A percentile compares a stretch with the other conserved stretches of the same genome.
These are phyloP conservation scores for Bombus turneri DNA, from an alignment of 1,140 invertebrate species.

Conservation along the genomic window DNA sequence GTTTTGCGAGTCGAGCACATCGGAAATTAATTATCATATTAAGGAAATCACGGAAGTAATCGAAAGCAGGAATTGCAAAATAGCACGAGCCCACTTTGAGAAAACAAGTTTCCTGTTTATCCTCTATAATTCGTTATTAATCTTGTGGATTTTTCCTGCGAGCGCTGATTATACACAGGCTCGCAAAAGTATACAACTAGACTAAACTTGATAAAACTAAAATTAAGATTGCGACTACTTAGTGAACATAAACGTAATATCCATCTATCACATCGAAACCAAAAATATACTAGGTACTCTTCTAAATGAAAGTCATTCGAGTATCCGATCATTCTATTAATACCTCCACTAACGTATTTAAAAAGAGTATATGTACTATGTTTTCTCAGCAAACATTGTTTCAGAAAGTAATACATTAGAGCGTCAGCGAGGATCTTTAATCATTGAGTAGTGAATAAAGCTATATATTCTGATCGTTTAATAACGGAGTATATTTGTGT, in stretches of 20 bases:
- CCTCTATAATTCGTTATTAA: too few species aligned
- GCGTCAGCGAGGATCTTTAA: slow-evolving; percentile 40
- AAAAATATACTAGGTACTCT: not conserved
- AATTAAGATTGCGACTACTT: too few species aligned
- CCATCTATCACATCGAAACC: too few species aligned
- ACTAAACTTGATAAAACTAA: too few species aligned
- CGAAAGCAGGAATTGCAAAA: not conserved
- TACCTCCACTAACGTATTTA: too few species aligned
- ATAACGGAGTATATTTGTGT: slow-evolving; percentile 58
- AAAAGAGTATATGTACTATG: not conserved
- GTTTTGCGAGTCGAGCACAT: not conserved
- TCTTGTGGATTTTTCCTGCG: too few species aligned
- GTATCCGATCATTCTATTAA: not conserved
- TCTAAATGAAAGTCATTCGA: not conserved
- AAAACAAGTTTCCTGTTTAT: too few species aligned
- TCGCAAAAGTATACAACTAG: too few species aligned
- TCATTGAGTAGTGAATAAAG: slow-evolving; percentile 61
- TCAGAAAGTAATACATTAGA: slow-evolving; percentile 57
- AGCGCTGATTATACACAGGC: too few species aligned
- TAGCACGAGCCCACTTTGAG: not conserved
- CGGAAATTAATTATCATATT: slow-evolving; percentile 26
- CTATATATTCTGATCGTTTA: slow-evolving; percentile 57
- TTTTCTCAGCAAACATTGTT: slow-evolving; percentile 9
- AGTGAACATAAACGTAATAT: too few species aligned
- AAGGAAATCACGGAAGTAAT: not conserved